Evolutionary conservation across 2,797 vertebrate species (phyloP).

Genomic region (Taeniopygia guttata): DNA sequence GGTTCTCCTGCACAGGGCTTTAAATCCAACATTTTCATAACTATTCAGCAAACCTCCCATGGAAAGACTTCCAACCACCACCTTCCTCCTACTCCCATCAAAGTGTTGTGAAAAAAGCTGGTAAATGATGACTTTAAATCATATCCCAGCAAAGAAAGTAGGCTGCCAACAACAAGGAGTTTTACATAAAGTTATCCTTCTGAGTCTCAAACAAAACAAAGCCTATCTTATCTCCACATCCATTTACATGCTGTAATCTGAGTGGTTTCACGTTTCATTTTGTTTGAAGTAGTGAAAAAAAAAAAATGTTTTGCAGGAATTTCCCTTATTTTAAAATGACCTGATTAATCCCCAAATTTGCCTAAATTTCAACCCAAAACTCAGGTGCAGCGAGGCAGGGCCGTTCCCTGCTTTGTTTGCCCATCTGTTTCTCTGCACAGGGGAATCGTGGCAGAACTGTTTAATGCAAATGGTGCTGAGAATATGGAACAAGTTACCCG

Average conservation of each 20-base stretch:
- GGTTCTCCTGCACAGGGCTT: neutral
- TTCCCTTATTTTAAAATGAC: constrained; percentile 14
- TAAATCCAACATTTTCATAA: neutral
- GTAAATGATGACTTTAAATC: neutral
- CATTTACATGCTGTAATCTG: neutral
- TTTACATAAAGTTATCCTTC: neutral
- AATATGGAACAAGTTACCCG: constrained; percentile 54
- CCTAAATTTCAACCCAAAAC: neutral
- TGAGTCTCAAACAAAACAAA: constrained; percentile 27
- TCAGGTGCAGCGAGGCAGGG: neutral
- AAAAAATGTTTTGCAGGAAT: neutral
- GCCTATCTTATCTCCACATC: constrained; percentile 23
- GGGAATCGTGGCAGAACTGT: neutral
- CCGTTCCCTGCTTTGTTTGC: neutral
- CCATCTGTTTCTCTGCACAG: constrained; percentile 27
- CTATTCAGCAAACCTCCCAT: neutral
- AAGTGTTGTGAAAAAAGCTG: neutral
- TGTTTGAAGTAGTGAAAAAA: neutral
- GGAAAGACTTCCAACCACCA: neutral
- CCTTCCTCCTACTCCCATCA: neutral
- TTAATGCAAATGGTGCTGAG: neutral
- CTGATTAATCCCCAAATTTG: neutral
- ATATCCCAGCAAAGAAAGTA: neutral
- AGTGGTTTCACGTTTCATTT: neutral
- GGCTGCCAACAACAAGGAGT: neutral